Evolutionary conservation across 1,140 invertebrate genomes (phyloP), one percentile per base, ranked within the genome.

Genomic region (Aricia agestis): DNA sequence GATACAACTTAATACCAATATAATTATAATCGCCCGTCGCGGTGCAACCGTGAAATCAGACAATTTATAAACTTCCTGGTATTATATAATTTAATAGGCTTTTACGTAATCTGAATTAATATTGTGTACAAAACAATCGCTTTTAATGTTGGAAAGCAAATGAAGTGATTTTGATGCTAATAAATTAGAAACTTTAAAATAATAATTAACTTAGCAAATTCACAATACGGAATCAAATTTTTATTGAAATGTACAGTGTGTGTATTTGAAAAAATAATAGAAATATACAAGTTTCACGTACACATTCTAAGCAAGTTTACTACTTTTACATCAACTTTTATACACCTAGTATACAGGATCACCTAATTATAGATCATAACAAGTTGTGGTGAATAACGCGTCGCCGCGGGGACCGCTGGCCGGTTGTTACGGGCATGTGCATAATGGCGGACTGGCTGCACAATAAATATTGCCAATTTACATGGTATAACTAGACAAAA

Each of bases 401-500:
- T 52, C 11, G 45, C 45, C 45, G 45, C 45, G 45, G 45, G 45
- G 45, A 52, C 45, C 45, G 11, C 11, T 15, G 45, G 10, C 11
- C 45, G 45, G 45, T 52, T 52, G 13, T 52, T 52, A 52, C 10
- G 11, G 10, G 5, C 45, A 52, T 52, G 45, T 52, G 45, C 45
- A 52, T 52, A 52, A 52, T 52, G 45, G 11, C 45, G 45, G 45
- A 15, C 6, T 52, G 13, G 45, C 9, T 13, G 45, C 0, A 52
- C 45, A 52, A 52, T 52, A 52, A 52, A 52, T 52, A 52, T 52
- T 52, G 45, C 45, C 45, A 52, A 52, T 52, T 52, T 52, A 52
- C 45, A 52, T 52, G 45, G 6, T 52, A 52, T 52, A 52, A 42
- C 41, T 42, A 42, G 41, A 42, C 41, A 42, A 11, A 42, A 6